Conservation (phyloP, 2,113 vertebrate species). For the Apaloderma vittatum region DNA sequence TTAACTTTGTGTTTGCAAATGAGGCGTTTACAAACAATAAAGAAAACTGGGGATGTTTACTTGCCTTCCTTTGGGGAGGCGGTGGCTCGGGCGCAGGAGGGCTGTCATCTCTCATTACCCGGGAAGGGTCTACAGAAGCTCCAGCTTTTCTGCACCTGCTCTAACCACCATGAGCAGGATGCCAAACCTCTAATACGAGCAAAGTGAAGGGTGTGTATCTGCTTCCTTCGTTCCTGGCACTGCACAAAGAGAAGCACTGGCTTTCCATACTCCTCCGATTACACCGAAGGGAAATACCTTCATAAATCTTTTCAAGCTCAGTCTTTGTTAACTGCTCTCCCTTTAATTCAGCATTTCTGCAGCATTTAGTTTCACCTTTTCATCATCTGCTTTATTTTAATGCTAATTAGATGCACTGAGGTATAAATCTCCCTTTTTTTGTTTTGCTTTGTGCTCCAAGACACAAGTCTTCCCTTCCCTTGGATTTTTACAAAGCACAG, state of each 20-base stretch:
- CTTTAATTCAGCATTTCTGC: neutral
- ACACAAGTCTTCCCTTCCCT: neutral
- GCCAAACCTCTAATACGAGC: accelerated
- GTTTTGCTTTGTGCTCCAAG: neutral
- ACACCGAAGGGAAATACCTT: neutral
- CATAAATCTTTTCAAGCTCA: neutral
- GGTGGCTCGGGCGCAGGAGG: neutral
- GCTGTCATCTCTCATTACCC: slow-evolving; percentile 4
- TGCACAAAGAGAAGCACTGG: neutral
- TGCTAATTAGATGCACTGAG: neutral
- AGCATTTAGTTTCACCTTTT: neutral
- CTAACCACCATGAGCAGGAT: neutral
- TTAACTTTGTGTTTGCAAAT: slow-evolving; percentile 1
- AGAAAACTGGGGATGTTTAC: neutral
- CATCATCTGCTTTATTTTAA: neutral
- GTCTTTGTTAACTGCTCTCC: neutral
- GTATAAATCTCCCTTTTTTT: neutral
- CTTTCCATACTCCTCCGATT: neutral
- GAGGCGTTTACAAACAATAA: neutral
- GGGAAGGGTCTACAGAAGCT: neutral
- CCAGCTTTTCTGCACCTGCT: neutral
- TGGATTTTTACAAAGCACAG: neutral
- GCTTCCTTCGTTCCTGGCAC: neutral
- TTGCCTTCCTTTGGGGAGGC: neutral
- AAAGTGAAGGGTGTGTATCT: neutral